Evolutionary conservation across 2,113 vertebrate genomes (phyloP), one percentile per base, ranked within the genome.

Genomic region (Ophthalmolycus amberensis): DNA sequence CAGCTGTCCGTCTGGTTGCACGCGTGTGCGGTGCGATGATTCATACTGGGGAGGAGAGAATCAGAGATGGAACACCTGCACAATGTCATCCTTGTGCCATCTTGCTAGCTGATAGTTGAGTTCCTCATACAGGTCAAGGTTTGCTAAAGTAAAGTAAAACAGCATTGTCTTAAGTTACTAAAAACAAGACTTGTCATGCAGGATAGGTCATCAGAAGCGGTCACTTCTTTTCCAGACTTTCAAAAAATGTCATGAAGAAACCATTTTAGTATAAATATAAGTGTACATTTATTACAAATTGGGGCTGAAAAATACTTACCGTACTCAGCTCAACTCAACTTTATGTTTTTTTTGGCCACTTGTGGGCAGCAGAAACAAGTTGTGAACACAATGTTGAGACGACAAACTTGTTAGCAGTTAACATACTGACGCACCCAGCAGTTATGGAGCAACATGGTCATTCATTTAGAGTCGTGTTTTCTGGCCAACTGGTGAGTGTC

Each of bases 31-130:
- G 83, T 65, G 74, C 64, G 69, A 71, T 81, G 85, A 85, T 90
- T 50, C 86, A 77, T 76, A 18, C 71, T 65, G 5, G 0, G 54
- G 82, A 78, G 72, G 58, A 74, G 32, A 80, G 66, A 77, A 34
- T 34, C 6, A 34, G 34, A 40, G 80, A 77, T n/a, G 79, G 91
- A 85, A 83, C 75, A 87, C 86, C 86, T 90, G 83, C 69, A 91
- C 81, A 90, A 87, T 85, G 72, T 82, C 27, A 85, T 75, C 64
- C 56, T 85, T 91, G 83, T 90, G 79, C 80, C 56, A 34, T 68
- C 37, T 32, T 32, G n/a, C 27, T 48, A 3, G 2, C 82, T 80
- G 82, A 87, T 77, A 69, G 67, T 84, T 80, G 74, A 64, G 80
- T 68, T 88, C 63, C 83, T 69, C 50, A 11, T 62, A 56, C 27